Evolutionary conservation across 2,888 invertebrate genomes (phyloP).

Genomic region (Apamea crenata): DNA sequence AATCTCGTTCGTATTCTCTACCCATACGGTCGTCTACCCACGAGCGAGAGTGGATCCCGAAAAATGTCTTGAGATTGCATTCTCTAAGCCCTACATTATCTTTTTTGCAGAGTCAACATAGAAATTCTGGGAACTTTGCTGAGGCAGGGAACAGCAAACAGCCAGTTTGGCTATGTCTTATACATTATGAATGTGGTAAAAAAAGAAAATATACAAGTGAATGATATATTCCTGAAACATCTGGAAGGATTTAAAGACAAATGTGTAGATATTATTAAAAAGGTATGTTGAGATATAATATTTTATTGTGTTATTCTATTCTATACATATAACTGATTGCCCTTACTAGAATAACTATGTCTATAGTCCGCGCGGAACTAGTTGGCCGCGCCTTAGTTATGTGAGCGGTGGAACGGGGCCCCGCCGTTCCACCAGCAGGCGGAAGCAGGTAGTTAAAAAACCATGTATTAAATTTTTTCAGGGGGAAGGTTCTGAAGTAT

Average conservation of each 20-base stretch:
- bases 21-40: neutral
- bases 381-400: too few relatives aligned
- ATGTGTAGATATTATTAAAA: slow-evolving; percentile 88
- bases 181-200: slow-evolving; percentile 92
- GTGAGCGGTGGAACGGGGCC: too few relatives aligned
- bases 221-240: slow-evolving; percentile 90
- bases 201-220: slow-evolving; percentile 91
- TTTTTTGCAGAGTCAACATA: slow-evolving; percentile 92
- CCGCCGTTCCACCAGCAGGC: too few relatives aligned
- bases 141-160: slow-evolving; percentile 90
- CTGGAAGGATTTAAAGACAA: slow-evolving; percentile 91
- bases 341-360: neutral
- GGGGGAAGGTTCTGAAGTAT: slow-evolving; percentile 80
- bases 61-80: neutral
- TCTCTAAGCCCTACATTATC: neutral
- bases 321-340: neutral
- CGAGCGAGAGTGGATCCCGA: neutral
- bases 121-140: slow-evolving; percentile 94
- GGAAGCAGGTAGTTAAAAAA: neutral
- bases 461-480: slow-evolving; percentile 68
- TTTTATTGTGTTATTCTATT: neutral
- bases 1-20: neutral
- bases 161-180: slow-evolving; percentile 92
- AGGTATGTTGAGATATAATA: slow-evolving; percentile 72
- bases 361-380: too few relatives aligned